phyloP scores from a whole-genome alignment of 1,140 invertebrate genomes.

The Calycopis cecrops region DNA sequence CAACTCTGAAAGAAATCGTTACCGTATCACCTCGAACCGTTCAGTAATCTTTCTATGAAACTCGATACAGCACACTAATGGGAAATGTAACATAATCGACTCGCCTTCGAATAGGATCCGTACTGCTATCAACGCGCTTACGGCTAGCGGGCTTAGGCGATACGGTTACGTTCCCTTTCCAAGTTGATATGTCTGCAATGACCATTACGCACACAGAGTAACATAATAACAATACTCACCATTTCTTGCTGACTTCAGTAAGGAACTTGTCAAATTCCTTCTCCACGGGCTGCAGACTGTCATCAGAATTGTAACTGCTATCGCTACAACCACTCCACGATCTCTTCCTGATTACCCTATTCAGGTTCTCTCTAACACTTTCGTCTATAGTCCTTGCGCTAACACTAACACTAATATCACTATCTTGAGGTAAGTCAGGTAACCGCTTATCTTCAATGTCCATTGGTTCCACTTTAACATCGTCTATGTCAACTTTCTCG shows the following conservation, averaged over 20 bases:
- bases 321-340: conserved; percentile 48
- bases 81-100: no score
- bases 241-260: conserved; percentile 61
- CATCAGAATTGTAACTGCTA: conserved; percentile 54
- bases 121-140: no score
- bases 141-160: no score
- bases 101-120: no score
- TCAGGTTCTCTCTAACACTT: conserved; percentile 39
- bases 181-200: no score
- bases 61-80: no score
- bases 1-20: no score
- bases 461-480: conserved; percentile 40
- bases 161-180: no score
- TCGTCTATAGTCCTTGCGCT: conserved; percentile 54
- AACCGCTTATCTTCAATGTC: conserved; percentile 31
- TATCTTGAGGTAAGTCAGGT: conserved; percentile 31
- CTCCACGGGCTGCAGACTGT: conserved; percentile 56
- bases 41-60: no score
- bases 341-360: conserved; percentile 45
- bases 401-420: conserved; percentile 49
- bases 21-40: no score
- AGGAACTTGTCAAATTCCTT: conserved; percentile 58
- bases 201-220: not conserved
- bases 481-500: conserved; percentile 37
- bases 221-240: conserved; percentile 38